Evolutionary conservation across 2,888 invertebrate genomes (phyloP), one percentile per base, ranked within the genome.

Genomic region (Trichogramma dendrolimi): DNA sequence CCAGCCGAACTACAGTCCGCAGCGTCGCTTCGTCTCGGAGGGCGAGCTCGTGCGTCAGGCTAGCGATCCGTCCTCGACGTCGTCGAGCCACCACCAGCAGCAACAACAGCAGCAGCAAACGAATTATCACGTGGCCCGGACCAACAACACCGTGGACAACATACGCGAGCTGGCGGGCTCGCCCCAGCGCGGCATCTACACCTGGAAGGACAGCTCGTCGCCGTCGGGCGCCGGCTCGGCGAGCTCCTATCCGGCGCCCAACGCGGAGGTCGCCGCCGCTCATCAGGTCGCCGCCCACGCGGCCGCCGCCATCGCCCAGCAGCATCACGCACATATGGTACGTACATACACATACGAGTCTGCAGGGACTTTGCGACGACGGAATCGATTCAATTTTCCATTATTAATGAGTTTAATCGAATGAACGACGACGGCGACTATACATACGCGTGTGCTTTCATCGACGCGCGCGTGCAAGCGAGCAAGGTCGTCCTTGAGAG

Each of bases 131-230:
- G 87, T 87, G 73, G 84, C 87, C 1, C 82, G 88, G 65, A 85
- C 86, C 68, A 90, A 87, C 80, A 89, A 88, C 79, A 89, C 89
- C 60, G 91, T 90, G 67, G 92, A 91, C 80, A 92, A 92, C 80
- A 92, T 93, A 73, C 85, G 93, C 67, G 94, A 94, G 79, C 83
- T 94, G 72, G 94, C 93, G 51, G 90, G 92, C 53, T 91, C 91
- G 56, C 93, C 93, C 55, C 93, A 93, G 79, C 85, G 92, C 67
- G 87, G 89, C 67, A 86, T 88, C 58, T 90, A 90, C 77, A 87
- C 87, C 83, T 90, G 89, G 90, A 89, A 89, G 75, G 90, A 90
- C 74, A 88, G 86, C 40, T 89, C 89, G 52, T 88, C 89, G 0
- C 85, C 86, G 65, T 84, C 86, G 67, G 69, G 67, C 49, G 27